Evolutionary conservation across 2,113 vertebrate genomes (phyloP).

Genomic region (Archocentrus centrarchus): DNA sequence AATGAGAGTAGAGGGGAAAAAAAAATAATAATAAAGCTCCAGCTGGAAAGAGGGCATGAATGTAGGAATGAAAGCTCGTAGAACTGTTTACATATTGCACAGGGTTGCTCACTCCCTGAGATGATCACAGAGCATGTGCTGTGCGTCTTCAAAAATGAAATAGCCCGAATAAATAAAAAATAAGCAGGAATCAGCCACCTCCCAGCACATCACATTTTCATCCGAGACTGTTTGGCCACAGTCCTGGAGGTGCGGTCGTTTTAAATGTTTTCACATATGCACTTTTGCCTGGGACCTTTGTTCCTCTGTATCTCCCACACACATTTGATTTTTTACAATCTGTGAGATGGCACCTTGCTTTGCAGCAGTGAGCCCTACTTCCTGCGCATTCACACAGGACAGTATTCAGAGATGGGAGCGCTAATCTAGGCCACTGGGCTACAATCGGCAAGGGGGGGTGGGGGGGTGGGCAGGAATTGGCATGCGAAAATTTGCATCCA

Average conservation of each 20-base stretch:
- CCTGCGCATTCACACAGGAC: conserved; percentile 16
- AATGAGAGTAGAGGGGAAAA: conserved; percentile 74
- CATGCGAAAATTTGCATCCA: conserved; percentile 24
- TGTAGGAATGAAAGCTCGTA: conserved; percentile 52
- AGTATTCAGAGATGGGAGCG: conserved; percentile 15
- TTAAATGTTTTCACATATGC: neutral
- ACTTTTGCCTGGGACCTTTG: too few species aligned
- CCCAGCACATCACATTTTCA: neutral
- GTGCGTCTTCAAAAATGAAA: neutral
- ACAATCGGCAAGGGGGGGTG: conserved; percentile 7
- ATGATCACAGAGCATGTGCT: conserved; percentile 22
- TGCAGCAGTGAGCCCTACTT: neutral
- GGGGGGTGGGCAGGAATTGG: conserved; percentile 25
- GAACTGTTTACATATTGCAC: conserved; percentile 56
- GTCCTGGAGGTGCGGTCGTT: neutral
- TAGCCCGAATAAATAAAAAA: neutral
- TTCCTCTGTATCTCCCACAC: neutral
- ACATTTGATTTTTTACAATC: neutral
- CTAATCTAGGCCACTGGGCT: conserved; percentile 64
- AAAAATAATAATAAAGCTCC: conserved; percentile 58
- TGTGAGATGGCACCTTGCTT: neutral
- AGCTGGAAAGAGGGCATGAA: conserved; percentile 73
- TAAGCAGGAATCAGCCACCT: neutral
- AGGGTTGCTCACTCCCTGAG: conserved; percentile 2
- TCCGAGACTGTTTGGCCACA: neutral